phyloP scores from a whole-genome alignment of 2,113 vertebrate genomes.

The Pterocles gutturalis region DNA sequence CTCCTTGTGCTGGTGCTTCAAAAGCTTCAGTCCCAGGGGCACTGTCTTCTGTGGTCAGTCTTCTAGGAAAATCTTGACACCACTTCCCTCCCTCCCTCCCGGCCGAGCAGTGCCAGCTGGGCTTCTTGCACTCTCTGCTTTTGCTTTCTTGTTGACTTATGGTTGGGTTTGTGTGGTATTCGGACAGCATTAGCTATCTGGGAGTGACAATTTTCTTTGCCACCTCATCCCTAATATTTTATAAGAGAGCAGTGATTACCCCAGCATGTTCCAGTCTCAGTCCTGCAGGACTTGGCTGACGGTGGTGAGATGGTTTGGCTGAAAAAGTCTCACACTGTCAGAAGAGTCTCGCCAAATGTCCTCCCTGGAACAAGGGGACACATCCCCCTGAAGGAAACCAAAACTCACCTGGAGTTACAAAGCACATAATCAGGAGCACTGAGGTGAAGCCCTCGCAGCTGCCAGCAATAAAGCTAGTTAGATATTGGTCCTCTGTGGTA shows the following conservation, averaged over 20 bases:
- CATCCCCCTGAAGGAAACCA: background rate
- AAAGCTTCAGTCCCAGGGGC: conserved; percentile 39
- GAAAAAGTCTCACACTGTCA: background rate
- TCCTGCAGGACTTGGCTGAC: background rate
- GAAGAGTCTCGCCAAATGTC: background rate
- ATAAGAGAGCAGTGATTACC: background rate
- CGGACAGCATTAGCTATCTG: accelerated
- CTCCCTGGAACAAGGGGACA: background rate
- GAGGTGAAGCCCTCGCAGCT: background rate
- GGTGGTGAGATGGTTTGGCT: background rate
- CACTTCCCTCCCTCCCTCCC: background rate
- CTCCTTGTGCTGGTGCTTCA: background rate
- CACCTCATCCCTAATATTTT: background rate
- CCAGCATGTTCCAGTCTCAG: accelerated
- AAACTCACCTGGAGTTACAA: background rate
- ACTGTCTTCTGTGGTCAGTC: background rate
- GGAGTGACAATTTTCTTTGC: background rate
- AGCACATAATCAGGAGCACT: accelerated
- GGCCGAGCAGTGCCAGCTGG: background rate
- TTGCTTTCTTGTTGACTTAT: background rate
- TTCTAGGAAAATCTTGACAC: background rate
- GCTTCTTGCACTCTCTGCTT: background rate
- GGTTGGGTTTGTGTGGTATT: background rate
- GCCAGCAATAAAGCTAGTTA: background rate
- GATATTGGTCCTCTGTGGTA: background rate